Evolutionary conservation across 2,888 invertebrate species (phyloP), one percentile per base, ranked within the genome.

Genomic region (Drosophila multiciliata): DNA sequence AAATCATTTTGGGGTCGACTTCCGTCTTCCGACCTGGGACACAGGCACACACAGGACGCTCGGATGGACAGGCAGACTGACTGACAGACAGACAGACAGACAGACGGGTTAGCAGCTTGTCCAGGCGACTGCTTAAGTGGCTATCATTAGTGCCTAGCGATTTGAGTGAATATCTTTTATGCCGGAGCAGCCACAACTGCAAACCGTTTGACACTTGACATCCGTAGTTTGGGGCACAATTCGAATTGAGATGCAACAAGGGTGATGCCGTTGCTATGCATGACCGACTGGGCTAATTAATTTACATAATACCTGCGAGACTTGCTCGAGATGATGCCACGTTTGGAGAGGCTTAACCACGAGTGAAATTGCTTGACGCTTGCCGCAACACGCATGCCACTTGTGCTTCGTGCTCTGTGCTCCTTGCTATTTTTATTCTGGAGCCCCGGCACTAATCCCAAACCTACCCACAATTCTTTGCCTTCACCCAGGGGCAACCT

Each of bases 271-370:
- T 36, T 52, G 62, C 45, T 4, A 45, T 71, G 73, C 65, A 64
- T 63, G 76, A 49, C 9, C 38, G 53, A 40, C 12, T 53, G 57
- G 45, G 74, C 75, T 90, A 88, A 88, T 90, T 88, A 88, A 88
- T 90, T 88, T 84, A 80, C 77, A 90, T 87, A 82, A 86, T 88
- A 86, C 87, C 85, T 89, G 80, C 7, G 78, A 75, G 78, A 76
- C 64, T 53, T 72, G 58, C 60, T 48, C 40, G 33, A 26, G 17
- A 36, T n/a, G 38, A 26, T 78, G 83, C 75, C 75, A 76, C 85
- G 78, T 82, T 83, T 69, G 61, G 66, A 75, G 23, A 7, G 74
- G 73, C 66, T 73, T 81, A 81, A 69, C 81, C 82, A 83, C 50
- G 73, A 75, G 83, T 85, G 64, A 83, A 83, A 85, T 82, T 73